Evolutionary conservation across 2,888 invertebrate species (phyloP).

Genomic region (Eretmocerus hayati): DNA sequence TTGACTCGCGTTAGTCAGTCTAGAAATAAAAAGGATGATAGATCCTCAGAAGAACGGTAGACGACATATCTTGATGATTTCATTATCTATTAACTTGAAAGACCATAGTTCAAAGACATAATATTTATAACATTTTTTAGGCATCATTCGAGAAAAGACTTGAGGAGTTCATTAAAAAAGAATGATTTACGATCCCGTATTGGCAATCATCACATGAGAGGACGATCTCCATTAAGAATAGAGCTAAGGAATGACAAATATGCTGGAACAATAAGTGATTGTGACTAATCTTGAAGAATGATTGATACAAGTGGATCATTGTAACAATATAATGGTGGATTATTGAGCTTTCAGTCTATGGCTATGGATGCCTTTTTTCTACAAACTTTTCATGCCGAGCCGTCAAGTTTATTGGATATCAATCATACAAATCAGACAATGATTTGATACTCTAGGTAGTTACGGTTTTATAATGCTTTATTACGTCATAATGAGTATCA

Average conservation of each 20-base stretch:
- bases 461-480: constrained; percentile 19
- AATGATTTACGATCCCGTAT: constrained; percentile 38
- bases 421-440: too few relatives aligned
- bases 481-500: constrained; percentile 15
- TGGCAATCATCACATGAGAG: constrained; percentile 34
- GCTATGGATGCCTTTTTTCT: neutral
- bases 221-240: constrained; percentile 44
- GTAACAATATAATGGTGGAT: neutral
- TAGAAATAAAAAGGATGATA: constrained; percentile 25
- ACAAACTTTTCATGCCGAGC: neutral
- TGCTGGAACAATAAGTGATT: constrained; percentile 23
- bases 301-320: constrained; percentile 5
- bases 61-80: constrained; percentile 28
- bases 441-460: neutral
- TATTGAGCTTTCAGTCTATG: neutral
- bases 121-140: neutral
- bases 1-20: constrained; percentile 53
- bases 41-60: constrained; percentile 22
- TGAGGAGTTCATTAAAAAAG: constrained; percentile 31
- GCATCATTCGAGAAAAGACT: constrained; percentile 24
- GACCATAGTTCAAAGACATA: neutral
- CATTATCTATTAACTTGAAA: neutral
- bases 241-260: constrained; percentile 44
- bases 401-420: neutral
- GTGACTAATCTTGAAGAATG: constrained; percentile 13